Base-by-base conservation (phyloP, 2,113 vertebrate genomes). In the Furnarius figulus region DNA sequence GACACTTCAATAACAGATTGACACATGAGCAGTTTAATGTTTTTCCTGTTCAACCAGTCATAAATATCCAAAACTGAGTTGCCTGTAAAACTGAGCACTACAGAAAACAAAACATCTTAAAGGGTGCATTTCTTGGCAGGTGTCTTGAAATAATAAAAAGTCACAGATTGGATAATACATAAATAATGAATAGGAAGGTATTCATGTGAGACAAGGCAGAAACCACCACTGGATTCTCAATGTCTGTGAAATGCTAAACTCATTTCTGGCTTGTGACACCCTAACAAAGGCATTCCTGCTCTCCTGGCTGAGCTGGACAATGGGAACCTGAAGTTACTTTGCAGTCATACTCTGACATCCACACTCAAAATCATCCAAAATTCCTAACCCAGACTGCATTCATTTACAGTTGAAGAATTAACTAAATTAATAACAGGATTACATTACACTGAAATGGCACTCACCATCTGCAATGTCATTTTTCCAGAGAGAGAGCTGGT, bases 381-480 rank as follows among this genome's bases (percentile, higher is more conserved):
- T 85, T 65, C 78, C 2, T 70, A 88, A 70, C 30, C 61, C 30
- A 50, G 59, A 44, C 72, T 88, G 70, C 55, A 59, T 73, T 73
- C 19, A 88, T 79, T 94, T 94, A 77, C 63, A 83, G 63, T 21
- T 84, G 85, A 96, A 93, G 74, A 93, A 94, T 88, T 77, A 85
- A 70, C 58, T 55, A 80, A 91, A 90, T 81, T 85, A 94, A 95
- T 86, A 86, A 90, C 81, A 88, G 42, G 28, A 81, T 65, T 74
- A 40, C 61, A 84, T 72, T 90, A 81, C 52, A 67, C 61, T 88
- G 66, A 86, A 88, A 86, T 56, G 82, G 93, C 83, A 84, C 76
- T 96, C 80, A 74, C 83, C 85, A 96, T 84, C 90, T 92, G 88
- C 80, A 95, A 74, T 90, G 92, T 92, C 76, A 92, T 78, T 94